Base-by-base conservation (phyloP, 2,797 vertebrate species). In the Chelon auratus region DNA sequence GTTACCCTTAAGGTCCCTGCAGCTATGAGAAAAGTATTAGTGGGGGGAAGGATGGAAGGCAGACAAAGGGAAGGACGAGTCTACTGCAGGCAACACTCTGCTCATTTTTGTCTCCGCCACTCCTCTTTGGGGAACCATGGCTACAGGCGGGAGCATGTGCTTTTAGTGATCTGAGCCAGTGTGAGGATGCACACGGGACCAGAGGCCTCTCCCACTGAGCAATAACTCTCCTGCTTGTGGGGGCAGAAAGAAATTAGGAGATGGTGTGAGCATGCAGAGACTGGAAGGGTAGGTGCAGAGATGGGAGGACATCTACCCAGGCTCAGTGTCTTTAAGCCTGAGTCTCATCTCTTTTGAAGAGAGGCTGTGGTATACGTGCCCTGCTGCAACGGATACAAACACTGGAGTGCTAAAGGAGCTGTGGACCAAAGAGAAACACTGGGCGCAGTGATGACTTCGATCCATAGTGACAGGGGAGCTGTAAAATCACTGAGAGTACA, bases 51-150 rank as follows among this genome's bases (percentile, higher is more conserved):
- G 72, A 81, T 54, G 47, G 68, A 54, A 71, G 75, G 52, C 70
- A 78, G 78, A 91, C 84, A 91, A 88, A 87, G 59, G 78, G 70
- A 66, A 76, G 70, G 75, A 65, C 4, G 22, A 80, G 73, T 78
- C 62, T 60, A 80, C 78, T 84, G 75, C 75, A 88, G 81, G 76
- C 85, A 69, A 79, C 87, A 72, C 89, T 87, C 78, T 84, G 80
- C 84, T 81, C 86, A 60, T 83, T 89, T 85, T 87, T 77, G 56
- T 82, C 76, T 79, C 59, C 8, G 60, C 79, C 66, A 55, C 77
- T 85, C 76, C 72, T 85, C 81, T 89, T 82, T 72, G 78, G 83
- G 89, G 83, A 91, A 81, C 87, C 87, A 90, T 91, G 86, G 84
- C 89, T 91, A 92, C 84, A 79, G 84, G 85, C 75, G 26, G 71